These are phyloP conservation scores for Forbesichthys agassizii DNA, from an alignment of 2,113 vertebrate genomes.

Conservation along the genomic window DNA sequence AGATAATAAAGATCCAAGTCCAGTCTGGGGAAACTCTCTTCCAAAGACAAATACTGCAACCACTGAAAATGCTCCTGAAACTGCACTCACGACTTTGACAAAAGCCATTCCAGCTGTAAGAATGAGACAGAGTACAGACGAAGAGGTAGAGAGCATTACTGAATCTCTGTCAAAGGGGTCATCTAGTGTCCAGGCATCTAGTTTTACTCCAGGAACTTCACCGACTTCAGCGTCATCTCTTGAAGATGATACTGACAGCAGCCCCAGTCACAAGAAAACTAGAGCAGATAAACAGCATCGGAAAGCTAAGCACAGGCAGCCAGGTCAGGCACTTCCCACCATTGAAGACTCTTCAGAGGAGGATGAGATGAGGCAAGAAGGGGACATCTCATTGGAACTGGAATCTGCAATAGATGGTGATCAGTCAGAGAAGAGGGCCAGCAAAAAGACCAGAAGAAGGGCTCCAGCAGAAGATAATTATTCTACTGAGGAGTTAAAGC, in stretches of 20 bases:
- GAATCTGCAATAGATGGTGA: constrained; percentile 82
- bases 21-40: constrained; percentile 74
- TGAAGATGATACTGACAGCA: constrained; percentile 97
- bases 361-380: constrained; percentile 85
- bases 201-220: constrained; percentile 92
- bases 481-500: constrained; percentile 85
- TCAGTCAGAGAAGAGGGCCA: constrained; percentile 81
- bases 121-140: constrained; percentile 80
- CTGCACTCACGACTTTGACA: constrained; percentile 43
- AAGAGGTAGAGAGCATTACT: constrained; percentile 94
- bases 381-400: constrained; percentile 81
- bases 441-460: constrained; percentile 85
- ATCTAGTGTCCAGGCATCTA: constrained; percentile 92
- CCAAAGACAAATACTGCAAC: constrained; percentile 75
- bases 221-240: constrained; percentile 95
- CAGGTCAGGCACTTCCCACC: constrained; percentile 87
- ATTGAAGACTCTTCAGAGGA: constrained; percentile 97
- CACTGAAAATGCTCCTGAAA: constrained; percentile 79
- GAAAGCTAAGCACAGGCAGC: constrained; percentile 88
- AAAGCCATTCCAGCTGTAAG: constrained; percentile 69
- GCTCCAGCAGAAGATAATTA: constrained; percentile 85
- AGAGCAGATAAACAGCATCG: constrained; percentile 88
- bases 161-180: constrained; percentile 95
- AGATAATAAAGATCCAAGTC: constrained; percentile 76
- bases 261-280: constrained; percentile 87